These are phyloP conservation scores for Gastracanthus pulcherrimus DNA, from an alignment of 2,888 invertebrate species.

Conservation along the genomic window DNA sequence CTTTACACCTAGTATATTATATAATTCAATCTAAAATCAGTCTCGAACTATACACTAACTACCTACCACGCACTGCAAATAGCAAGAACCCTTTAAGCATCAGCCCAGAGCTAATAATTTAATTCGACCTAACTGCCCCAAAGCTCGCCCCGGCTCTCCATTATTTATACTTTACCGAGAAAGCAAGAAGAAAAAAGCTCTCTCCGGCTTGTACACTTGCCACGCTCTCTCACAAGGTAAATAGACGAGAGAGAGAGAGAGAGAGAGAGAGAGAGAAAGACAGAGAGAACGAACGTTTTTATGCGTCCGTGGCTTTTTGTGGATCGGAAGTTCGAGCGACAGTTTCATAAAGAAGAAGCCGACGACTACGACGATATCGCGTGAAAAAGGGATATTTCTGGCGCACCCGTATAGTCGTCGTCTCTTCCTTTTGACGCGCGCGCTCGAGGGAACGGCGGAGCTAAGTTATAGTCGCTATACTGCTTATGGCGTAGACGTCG, in stretches of 20 bases:
- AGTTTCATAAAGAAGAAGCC: too few species aligned
- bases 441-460: background rate
- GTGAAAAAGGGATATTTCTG: constrained; percentile 62
- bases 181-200: background rate
- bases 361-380: constrained; percentile 55
- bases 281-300: background rate
- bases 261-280: too few species aligned
- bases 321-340: background rate
- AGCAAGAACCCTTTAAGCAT: background rate
- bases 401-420: too few species aligned
- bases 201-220: too few species aligned
- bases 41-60: background rate
- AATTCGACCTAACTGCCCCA: too few species aligned
- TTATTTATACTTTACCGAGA: background rate
- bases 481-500: background rate
- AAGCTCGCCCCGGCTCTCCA: too few species aligned
- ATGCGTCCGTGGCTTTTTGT: background rate
- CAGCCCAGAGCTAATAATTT: background rate
- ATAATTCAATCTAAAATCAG: background rate
- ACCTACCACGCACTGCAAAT: background rate
- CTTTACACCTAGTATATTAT: background rate
- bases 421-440: background rate
- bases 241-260: too few species aligned
- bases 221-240: too few species aligned
- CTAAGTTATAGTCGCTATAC: constrained; percentile 2